Conservation (phyloP, 2,797 vertebrate species). For the Typhlichthys subterraneus region DNA sequence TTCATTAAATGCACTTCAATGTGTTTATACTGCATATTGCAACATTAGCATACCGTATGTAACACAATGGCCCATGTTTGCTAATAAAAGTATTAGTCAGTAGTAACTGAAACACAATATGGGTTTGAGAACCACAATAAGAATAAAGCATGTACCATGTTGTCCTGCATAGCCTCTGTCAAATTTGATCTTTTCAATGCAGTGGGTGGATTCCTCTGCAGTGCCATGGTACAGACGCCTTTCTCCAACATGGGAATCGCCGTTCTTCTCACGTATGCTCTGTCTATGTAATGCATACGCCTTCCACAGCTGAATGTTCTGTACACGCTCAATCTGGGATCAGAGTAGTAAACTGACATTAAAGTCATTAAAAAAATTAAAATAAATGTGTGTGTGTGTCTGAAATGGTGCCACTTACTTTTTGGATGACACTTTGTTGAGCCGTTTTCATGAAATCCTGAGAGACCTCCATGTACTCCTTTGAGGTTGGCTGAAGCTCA, state of each 20-base stretch:
- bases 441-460: conserved; percentile 41
- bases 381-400: conserved; percentile 4
- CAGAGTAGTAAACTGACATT: background rate
- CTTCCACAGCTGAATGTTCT: conserved; percentile 57
- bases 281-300: conserved; percentile 37
- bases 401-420: conserved; percentile 37
- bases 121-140: background rate
- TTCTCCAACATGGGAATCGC: conserved; percentile 37
- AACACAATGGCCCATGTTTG: too few relatives aligned
- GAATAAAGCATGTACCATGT: conserved; percentile 33
- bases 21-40: too few relatives aligned
- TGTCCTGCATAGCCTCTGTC: conserved; percentile 48
- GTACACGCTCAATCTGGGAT: conserved; percentile 71
- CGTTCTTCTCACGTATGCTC: conserved; percentile 60
- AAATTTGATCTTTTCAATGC: conserved; percentile 63
- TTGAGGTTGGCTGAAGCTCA: conserved; percentile 13
- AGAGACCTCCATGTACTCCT: conserved; percentile 30
- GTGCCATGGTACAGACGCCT: conserved; percentile 66
- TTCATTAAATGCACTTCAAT: too few relatives aligned
- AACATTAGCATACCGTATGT: too few relatives aligned
- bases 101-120: background rate
- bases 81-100: background rate
- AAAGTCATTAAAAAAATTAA: background rate
- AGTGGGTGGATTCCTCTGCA: conserved; percentile 17
- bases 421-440: conserved; percentile 37